Conservation (phyloP, 2,113 vertebrate species). For the Tyrannus savana region DNA sequence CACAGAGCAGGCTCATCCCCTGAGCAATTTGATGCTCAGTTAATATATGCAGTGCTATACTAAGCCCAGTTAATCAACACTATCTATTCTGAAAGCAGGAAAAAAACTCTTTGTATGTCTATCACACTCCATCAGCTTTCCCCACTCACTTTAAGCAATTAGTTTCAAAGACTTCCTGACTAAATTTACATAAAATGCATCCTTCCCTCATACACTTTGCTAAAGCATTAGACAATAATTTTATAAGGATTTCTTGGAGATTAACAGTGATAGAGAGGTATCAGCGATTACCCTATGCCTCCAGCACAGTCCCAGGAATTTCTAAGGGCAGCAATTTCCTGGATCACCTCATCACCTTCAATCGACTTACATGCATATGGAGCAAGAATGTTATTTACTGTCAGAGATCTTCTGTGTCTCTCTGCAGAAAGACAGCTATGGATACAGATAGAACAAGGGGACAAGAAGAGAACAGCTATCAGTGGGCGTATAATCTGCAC, state of each 20-base stretch:
- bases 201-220: background rate
- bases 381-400: background rate
- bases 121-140: conserved; percentile 40
- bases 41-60: conserved; percentile 33
- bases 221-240: background rate
- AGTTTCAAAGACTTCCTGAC: conserved; percentile 19
- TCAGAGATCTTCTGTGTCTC: background rate
- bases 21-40: background rate
- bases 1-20: background rate
- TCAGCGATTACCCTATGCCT: background rate
- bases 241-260: background rate
- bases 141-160: conserved; percentile 22
- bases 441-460: background rate
- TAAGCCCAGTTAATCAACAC: conserved; percentile 33
- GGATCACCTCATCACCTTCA: background rate
- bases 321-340: background rate
- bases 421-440: background rate
- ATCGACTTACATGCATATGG: background rate
- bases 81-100: background rate
- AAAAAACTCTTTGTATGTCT: background rate
- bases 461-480: background rate
- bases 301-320: background rate
- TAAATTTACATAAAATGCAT: conserved; percentile 37
- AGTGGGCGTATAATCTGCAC: background rate
- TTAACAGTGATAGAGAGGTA: background rate